A percentile compares a stretch with the other conserved stretches of the same genome.
Evolutionary conservation across 1,140 invertebrate genomes (phyloP).

Genomic region (Paracyclopina nana): DNA sequence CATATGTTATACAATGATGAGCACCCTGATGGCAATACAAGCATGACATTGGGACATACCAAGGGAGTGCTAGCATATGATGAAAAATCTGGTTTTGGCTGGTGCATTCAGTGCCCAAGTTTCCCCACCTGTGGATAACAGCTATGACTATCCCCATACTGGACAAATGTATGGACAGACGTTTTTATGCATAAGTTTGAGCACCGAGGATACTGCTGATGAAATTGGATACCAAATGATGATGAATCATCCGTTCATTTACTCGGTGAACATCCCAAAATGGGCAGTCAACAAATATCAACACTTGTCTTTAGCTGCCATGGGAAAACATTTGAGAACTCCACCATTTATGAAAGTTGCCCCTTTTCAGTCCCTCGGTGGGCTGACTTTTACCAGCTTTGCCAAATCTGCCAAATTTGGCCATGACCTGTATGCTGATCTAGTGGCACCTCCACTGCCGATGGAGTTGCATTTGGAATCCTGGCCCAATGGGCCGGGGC

Average conservation of each 20-base stretch:
- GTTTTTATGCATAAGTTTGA: conserved; percentile 58
- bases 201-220: conserved; percentile 36
- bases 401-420: conserved; percentile 52
- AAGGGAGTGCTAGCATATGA: conserved; percentile 64
- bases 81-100: conserved; percentile 55
- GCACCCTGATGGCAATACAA: conserved; percentile 36
- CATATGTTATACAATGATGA: conserved; percentile 66
- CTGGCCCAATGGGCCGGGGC: conserved; percentile 53
- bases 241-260: conserved; percentile 51
- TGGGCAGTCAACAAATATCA: conserved; percentile 32
- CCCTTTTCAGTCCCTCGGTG: conserved; percentile 35
- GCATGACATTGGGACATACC: conserved; percentile 45
- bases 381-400: conserved; percentile 45
- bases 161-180: conserved; percentile 59
- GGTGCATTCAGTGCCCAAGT: conserved; percentile 72
- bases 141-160: conserved; percentile 49
- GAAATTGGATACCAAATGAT: conserved; percentile 46
- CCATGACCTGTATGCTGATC: conserved; percentile 58
- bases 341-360: conserved; percentile 18
- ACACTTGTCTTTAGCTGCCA: conserved; percentile 29
- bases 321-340: neutral
- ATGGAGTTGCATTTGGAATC: conserved; percentile 55
- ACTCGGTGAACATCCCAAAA: conserved; percentile 35
- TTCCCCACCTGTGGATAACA: conserved; percentile 36
- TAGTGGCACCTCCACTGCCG: conserved; percentile 49